Percentiles rank a stretch among this genome's conserved stretches.
Conservation (phyloP, 2,888 invertebrate species). For the Tineola bisselliella region DNA sequence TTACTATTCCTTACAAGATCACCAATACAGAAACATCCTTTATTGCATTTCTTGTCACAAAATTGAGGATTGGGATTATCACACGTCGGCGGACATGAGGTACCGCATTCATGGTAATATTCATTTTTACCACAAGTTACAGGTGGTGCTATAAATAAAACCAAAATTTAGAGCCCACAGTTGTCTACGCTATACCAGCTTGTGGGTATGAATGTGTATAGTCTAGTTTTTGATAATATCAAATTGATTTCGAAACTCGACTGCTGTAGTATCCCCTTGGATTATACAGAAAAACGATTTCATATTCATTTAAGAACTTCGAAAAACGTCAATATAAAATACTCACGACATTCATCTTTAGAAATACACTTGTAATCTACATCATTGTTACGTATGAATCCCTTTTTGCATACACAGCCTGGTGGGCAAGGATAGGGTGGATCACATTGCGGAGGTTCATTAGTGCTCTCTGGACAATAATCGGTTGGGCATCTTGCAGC, state of each 20-base stretch:
- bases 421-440: not conserved
- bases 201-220: no score
- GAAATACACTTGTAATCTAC: constrained; percentile 1
- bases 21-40: constrained; percentile 17
- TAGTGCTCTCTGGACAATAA: not conserved
- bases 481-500: not conserved
- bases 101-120: constrained; percentile 16
- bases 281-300: no score
- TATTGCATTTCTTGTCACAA: constrained; percentile 15
- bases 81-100: constrained; percentile 18
- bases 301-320: no score
- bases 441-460: not conserved
- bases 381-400: constrained; percentile 3
- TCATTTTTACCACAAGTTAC: constrained; percentile 15
- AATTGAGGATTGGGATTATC: constrained; percentile 13
- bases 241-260: no score
- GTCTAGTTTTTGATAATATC: no score
- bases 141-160: constrained; percentile 12
- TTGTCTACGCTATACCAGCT: no score
- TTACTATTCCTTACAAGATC: constrained; percentile 16
- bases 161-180: no score
- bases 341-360: constrained; percentile 15
- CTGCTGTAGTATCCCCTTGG: no score
- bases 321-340: not conserved
- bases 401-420: constrained; percentile 12